phyloP scores from a whole-genome alignment of 2,888 invertebrate genomes.

The Perithous albicinctus region DNA sequence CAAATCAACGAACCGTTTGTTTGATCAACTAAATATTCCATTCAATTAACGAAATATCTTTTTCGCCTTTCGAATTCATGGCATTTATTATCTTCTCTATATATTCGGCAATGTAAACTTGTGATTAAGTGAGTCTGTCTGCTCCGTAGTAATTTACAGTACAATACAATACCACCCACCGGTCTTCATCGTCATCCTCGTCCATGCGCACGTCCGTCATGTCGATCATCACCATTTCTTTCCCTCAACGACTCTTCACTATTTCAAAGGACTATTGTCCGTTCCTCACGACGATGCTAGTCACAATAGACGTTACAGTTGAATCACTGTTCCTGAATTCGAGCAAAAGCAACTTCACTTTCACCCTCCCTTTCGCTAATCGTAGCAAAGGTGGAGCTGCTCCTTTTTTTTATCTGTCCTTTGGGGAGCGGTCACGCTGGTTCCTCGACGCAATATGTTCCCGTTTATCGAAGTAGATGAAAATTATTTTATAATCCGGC shows the following conservation, averaged over 20 bases:
- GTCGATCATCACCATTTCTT: slow-evolving; percentile 83
- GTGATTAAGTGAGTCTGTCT: too few species aligned
- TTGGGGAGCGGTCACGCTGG: slow-evolving; percentile 46
- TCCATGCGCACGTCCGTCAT: slow-evolving; percentile 81
- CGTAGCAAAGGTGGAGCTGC: slow-evolving; percentile 1
- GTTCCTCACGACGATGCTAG: not conserved
- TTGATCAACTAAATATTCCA: too few species aligned
- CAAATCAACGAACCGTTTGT: too few species aligned
- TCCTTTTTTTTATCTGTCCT: slow-evolving; percentile 8
- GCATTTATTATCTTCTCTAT: too few species aligned
- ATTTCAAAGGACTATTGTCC: slow-evolving; percentile 12
- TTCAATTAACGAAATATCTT: too few species aligned
- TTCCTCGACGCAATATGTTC: not conserved
- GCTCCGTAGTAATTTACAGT: not conserved
- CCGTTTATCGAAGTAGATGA: slow-evolving; percentile 6
- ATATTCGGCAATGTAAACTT: too few species aligned
- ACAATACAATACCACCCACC: slow-evolving; percentile 75
- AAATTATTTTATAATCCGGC: not conserved
- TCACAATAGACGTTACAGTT: not conserved
- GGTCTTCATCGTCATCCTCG: slow-evolving; percentile 79
- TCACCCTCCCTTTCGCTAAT: not conserved
- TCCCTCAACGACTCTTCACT: slow-evolving; percentile 11
- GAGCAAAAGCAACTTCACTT: slow-evolving; percentile 6
- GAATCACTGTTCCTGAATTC: not conserved
- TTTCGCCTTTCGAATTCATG: too few species aligned